phyloP scores from a whole-genome alignment of 1,140 invertebrate genomes.

The Nephila pilipes region DNA sequence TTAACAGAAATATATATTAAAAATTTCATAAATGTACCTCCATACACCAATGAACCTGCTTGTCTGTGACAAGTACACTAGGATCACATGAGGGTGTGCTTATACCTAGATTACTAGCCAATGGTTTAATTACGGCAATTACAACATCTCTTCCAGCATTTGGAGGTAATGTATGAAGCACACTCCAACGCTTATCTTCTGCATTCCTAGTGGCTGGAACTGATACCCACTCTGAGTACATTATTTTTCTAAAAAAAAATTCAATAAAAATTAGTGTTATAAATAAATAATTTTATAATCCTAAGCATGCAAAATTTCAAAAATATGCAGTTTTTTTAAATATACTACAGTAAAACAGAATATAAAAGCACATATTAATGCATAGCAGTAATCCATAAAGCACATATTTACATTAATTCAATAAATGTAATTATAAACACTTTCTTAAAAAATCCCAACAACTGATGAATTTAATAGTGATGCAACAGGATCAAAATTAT shows the following conservation, averaged over 20 bases:
- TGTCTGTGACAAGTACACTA: constrained; percentile 67
- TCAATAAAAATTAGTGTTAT: neutral
- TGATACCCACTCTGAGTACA: constrained; percentile 77
- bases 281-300: no score
- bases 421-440: no score
- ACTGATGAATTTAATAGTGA: no score
- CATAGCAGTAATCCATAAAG: no score
- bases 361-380: no score
- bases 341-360: no score
- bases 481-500: no score
- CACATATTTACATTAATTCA: no score
- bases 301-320: no score
- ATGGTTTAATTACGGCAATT: constrained; percentile 89
- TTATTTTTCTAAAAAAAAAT: constrained; percentile 8
- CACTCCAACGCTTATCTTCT: constrained; percentile 83
- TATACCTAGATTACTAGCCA: constrained; percentile 89
- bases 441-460: no score
- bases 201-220: constrained; percentile 70
- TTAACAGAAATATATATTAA: neutral
- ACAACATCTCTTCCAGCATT: constrained; percentile 90
- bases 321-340: no score
- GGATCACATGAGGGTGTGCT: constrained; percentile 80
- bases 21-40: constrained; percentile 83
- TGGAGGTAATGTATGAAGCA: constrained; percentile 92
- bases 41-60: constrained; percentile 91